phyloP scores from a whole-genome alignment of 2,888 invertebrate genomes.

The Sepiola atlantica region DNA sequence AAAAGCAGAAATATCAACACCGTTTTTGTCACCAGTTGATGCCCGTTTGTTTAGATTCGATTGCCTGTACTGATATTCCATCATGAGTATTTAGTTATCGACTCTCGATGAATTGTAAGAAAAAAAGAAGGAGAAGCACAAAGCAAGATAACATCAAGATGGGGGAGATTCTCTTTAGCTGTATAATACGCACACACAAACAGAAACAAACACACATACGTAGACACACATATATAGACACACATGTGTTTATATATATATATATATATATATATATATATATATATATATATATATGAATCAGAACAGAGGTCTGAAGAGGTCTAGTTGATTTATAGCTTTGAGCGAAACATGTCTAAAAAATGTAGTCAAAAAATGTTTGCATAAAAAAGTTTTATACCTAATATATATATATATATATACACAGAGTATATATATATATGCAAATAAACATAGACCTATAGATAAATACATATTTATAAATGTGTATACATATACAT shows the following conservation, averaged over 20 bases:
- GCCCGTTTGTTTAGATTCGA: neutral
- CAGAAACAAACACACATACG: neutral
- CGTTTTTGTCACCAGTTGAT: neutral
- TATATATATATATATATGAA: no score
- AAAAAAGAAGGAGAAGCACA: neutral
- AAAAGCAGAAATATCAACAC: neutral
- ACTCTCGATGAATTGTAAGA: neutral
- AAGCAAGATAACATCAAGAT: neutral
- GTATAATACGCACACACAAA: neutral
- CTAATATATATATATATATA: no score
- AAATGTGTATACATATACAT: no score
- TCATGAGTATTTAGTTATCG: neutral
- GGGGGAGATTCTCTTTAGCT: neutral
- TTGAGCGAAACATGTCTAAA: no score
- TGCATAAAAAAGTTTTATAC: no score
- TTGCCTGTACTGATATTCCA: neutral
- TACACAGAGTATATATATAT: no score
- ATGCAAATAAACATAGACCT: no score
- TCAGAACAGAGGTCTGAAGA: no score
- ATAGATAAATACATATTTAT: no score
- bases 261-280: no score
- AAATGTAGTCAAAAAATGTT: no score
- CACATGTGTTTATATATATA: neutral
- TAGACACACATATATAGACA: neutral
- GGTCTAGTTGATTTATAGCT: no score